Evolutionary conservation across 2,113 vertebrate genomes (phyloP).

Genomic region (Anthoscopus minutus): DNA sequence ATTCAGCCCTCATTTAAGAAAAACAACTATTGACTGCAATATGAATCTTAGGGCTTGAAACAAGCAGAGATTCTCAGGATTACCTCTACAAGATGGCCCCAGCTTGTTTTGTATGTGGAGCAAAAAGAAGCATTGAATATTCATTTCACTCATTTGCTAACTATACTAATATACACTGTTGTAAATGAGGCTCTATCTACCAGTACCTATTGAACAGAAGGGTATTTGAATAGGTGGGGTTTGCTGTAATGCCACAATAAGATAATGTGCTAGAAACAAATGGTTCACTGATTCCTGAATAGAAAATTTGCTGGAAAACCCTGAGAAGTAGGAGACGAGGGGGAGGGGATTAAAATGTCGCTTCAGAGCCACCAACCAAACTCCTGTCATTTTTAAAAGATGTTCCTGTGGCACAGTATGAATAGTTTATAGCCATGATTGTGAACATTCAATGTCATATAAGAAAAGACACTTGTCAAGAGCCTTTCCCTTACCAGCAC

Average conservation of each 20-base stretch:
- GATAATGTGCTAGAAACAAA: conserved; percentile 46
- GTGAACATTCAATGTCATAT: conserved; percentile 63
- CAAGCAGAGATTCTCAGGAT: conserved; percentile 14
- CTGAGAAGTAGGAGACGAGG: not conserved
- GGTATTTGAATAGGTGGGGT: conserved; percentile 26
- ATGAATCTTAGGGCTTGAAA: not conserved
- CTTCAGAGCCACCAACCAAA: not conserved
- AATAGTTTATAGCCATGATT: conserved; percentile 33
- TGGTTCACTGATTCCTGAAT: not conserved
- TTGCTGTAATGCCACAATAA: not conserved
- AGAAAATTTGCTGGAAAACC: not conserved
- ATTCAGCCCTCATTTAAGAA: conserved; percentile 18
- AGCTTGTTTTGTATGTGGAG: not conserved
- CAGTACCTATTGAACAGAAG: conserved; percentile 8
- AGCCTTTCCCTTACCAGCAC: conserved; percentile 77
- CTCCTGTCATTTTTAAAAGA: conserved; percentile 43
- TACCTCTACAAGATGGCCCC: not conserved
- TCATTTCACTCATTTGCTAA: conserved; percentile 29
- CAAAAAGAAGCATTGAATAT: conserved; percentile 30
- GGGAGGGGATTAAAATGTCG: conserved; percentile 24
- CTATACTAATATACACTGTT: not conserved
- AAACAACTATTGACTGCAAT: conserved; percentile 28
- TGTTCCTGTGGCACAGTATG: not conserved
- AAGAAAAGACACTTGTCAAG: conserved; percentile 76
- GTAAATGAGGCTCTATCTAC: conserved; percentile 11